Evolutionary conservation across 2,113 vertebrate species (phyloP).

Genomic region (Nesospiza acunhae): DNA sequence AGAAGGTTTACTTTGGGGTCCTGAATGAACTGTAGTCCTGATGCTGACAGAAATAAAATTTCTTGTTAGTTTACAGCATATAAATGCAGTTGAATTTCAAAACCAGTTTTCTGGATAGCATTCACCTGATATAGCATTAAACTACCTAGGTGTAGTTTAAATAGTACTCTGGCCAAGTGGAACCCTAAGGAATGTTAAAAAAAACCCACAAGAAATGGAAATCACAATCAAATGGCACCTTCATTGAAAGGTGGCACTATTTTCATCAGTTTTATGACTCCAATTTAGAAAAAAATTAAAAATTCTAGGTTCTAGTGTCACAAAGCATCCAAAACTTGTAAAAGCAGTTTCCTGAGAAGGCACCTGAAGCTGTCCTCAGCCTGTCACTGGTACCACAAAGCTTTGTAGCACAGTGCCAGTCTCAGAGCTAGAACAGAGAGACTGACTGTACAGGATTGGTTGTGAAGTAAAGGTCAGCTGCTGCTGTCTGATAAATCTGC

Average conservation of each 20-base stretch:
- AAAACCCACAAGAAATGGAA: background rate
- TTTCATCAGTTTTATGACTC: background rate
- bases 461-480: background rate
- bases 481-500: background rate
- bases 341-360: background rate
- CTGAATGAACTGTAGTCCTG: background rate
- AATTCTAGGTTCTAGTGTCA: background rate
- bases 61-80: background rate
- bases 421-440: background rate
- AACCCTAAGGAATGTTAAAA: background rate
- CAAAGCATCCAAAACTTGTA: background rate
- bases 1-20: background rate
- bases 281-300: background rate
- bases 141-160: background rate
- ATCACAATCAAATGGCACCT: too few species aligned
- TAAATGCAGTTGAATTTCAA: background rate
- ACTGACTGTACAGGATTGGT: background rate
- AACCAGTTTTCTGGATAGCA: background rate
- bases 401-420: background rate
- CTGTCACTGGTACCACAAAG: background rate
- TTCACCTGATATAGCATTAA: fast-evolving
- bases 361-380: background rate
- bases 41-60: background rate
- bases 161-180: background rate
- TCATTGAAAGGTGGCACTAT: background rate